A percentile compares a stretch with the other conserved stretches of the same genome.
Evolutionary conservation across 2,113 vertebrate species (phyloP).

Genomic region (Lynx canadensis): DNA sequence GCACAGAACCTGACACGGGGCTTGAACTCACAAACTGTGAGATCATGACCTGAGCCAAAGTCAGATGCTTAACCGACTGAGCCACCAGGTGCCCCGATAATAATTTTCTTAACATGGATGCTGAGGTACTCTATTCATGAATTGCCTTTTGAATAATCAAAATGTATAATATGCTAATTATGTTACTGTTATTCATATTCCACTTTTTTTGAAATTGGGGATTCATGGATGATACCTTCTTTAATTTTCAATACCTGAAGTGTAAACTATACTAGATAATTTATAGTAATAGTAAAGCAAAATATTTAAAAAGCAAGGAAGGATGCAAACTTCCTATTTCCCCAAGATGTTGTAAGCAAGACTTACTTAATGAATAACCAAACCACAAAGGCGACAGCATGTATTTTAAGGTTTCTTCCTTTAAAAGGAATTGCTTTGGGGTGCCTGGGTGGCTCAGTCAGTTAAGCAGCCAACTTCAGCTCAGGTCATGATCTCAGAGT

Average conservation of each 20-base stretch:
- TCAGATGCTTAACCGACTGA: too few species aligned
- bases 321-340: conserved; percentile 43
- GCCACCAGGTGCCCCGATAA: not conserved
- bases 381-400: conserved; percentile 29
- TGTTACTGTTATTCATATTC: conserved; percentile 10
- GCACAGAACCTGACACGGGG: too few species aligned
- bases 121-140: not conserved
- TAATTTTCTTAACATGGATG: conserved; percentile 14
- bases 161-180: conserved; percentile 43
- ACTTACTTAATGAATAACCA: conserved; percentile 45
- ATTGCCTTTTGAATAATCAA: not conserved
- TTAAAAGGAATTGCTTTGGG: conserved; percentile 19
- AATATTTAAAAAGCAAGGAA: conserved; percentile 63
- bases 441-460: too few species aligned
- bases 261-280: not conserved
- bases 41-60: too few species aligned
- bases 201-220: conserved; percentile 16
- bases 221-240: conserved; percentile 38
- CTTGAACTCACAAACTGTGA: too few species aligned
- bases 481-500: too few species aligned
- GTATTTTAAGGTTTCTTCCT: not conserved
- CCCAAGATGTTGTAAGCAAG: conserved; percentile 42
- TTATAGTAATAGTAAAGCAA: conserved; percentile 56
- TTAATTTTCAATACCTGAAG: conserved; percentile 50
- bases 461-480: too few species aligned